Conservation (phyloP, 23 tunicate species). For the Diplosoma virens region DNA sequence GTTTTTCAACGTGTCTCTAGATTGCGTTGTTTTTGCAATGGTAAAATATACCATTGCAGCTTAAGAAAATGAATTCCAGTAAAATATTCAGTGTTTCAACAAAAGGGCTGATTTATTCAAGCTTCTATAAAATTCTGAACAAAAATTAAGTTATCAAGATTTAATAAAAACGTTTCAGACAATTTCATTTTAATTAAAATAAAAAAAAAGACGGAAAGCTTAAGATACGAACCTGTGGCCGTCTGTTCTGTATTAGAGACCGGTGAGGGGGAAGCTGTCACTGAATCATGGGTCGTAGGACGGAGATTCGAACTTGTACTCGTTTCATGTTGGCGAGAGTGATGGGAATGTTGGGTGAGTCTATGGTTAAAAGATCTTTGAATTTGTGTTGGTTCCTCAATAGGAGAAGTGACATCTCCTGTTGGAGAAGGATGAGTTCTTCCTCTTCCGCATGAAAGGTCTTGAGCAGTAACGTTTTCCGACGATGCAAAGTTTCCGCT, state of each 20-base stretch:
- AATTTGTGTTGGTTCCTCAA: constrained; percentile 15
- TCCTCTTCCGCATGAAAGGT: constrained; percentile 9
- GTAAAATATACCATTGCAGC: too few relatives aligned
- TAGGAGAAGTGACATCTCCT: constrained; percentile 18
- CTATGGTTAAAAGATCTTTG: constrained; percentile 1
- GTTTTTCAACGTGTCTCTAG: too few relatives aligned
- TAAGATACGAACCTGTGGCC: constrained; percentile 8
- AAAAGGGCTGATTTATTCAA: too few relatives aligned
- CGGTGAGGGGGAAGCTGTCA: constrained; percentile 16
- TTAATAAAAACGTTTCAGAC: too few relatives aligned
- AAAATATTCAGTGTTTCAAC: too few relatives aligned
- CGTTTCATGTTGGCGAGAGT: neutral
- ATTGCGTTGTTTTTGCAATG: too few relatives aligned
- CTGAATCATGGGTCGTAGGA: neutral
- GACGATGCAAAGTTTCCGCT: neutral
- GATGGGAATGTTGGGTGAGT: constrained; percentile 3
- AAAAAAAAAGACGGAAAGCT: too few relatives aligned
- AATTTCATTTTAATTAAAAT: too few relatives aligned
- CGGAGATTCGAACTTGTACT: neutral
- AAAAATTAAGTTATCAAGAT: too few relatives aligned
- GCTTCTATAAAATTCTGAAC: too few relatives aligned
- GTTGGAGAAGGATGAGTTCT: constrained; percentile 26
- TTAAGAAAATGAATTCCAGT: too few relatives aligned
- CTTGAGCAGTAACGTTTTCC: neutral
- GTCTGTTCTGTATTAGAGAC: constrained; percentile 11